phyloP scores from a whole-genome alignment of 1,140 invertebrate genomes.

The Plodia interpunctella region DNA sequence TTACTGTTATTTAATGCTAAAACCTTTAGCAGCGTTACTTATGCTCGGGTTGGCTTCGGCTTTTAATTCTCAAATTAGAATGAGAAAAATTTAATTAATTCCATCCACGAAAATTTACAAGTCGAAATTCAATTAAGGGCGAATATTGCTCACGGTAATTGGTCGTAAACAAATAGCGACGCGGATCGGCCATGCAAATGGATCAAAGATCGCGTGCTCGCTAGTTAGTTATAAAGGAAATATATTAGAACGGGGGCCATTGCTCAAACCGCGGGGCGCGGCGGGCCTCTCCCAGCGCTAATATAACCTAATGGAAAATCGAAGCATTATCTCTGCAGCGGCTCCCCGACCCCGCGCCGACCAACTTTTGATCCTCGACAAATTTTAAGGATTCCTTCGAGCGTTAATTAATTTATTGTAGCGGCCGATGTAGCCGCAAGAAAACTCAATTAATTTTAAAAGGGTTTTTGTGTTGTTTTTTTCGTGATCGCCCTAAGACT shows the following conservation, averaged over 20 bases:
- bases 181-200: constrained; percentile 53
- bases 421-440: constrained; percentile 70
- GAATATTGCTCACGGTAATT: constrained; percentile 44
- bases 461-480: constrained; percentile 76
- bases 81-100: constrained; percentile 44
- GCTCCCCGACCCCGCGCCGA: constrained; percentile 37
- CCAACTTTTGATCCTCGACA: constrained; percentile 73
- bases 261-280: constrained; percentile 49
- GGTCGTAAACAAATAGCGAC: constrained; percentile 56
- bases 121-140: constrained; percentile 50
- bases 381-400: constrained; percentile 75
- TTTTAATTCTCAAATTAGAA: too few relatives aligned
- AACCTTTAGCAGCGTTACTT: constrained; percentile 37
- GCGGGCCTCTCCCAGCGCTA: constrained; percentile 62
- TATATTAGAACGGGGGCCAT: constrained; percentile 64
- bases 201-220: constrained; percentile 71
- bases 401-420: constrained; percentile 77
- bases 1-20: constrained; percentile 25
- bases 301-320: constrained; percentile 75
- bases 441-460: constrained; percentile 77
- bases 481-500: constrained; percentile 49
- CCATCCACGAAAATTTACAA: constrained; percentile 45
- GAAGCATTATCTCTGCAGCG: constrained; percentile 60
- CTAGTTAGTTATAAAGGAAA: constrained; percentile 68
- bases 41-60: constrained; percentile 21